Percentiles rank a stretch among this genome's conserved stretches.
Conservation (phyloP, 2,888 invertebrate genomes). For the Melinaea marsaeus region DNA sequence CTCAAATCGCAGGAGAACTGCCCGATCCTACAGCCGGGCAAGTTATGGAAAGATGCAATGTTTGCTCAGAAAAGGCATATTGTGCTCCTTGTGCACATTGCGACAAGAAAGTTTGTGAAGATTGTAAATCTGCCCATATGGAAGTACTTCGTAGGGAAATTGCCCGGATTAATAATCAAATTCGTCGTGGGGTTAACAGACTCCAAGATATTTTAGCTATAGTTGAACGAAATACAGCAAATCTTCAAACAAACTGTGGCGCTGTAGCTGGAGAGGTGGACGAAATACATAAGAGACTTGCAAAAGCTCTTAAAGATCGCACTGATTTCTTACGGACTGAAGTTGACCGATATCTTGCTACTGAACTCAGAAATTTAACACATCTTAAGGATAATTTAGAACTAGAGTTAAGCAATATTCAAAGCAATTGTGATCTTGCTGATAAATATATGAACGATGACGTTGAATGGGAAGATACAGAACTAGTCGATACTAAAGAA, state of each 20-base stretch:
- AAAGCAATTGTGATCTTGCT: conserved; percentile 96
- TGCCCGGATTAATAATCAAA: conserved; percentile 91
- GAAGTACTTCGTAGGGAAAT: conserved; percentile 96
- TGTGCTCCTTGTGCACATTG: conserved; percentile 95
- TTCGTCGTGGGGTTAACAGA: conserved; percentile 91
- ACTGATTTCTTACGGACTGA: conserved; percentile 92
- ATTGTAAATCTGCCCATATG: conserved; percentile 97
- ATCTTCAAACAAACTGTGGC: conserved; percentile 92
- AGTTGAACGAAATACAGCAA: conserved; percentile 92
- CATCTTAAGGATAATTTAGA: conserved; percentile 95
- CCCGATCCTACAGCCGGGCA: conserved; percentile 95
- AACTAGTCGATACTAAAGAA: conserved; percentile 96
- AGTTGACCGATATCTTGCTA: conserved; percentile 93
- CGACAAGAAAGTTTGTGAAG: conserved; percentile 97
- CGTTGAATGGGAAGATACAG: conserved; percentile 94
- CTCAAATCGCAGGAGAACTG: conserved; percentile 93
- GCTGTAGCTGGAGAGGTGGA: conserved; percentile 96
- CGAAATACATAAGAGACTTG: conserved; percentile 91
- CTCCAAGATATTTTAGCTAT: conserved; percentile 90
- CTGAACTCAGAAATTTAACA: conserved; percentile 90
- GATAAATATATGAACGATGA: conserved; percentile 95
- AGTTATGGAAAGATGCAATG: conserved; percentile 94
- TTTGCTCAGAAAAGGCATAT: conserved; percentile 95
- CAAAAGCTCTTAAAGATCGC: conserved; percentile 93
- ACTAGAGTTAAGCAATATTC: conserved; percentile 95